Evolutionary conservation across 2,797 vertebrate genomes (phyloP), one percentile per base, ranked within the genome.

Genomic region (Phyllotis vaccarum): DNA sequence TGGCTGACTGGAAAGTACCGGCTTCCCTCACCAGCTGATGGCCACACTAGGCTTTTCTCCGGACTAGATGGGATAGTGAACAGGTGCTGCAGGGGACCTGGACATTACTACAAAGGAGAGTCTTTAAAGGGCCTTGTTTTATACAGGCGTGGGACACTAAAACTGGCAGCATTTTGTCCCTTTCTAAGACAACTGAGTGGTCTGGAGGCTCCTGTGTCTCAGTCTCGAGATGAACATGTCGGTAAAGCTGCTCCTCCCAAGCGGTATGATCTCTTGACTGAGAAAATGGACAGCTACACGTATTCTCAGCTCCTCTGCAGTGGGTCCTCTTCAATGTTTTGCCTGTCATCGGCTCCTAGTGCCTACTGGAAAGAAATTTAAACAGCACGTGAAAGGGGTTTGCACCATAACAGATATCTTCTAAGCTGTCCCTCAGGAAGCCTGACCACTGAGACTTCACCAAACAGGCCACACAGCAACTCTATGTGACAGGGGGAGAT

Each of bases 121-220:
- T 54, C 40, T 58, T 8, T 17, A 13, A 75, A 92, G 27, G 58
- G 19, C 22, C 56, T 11, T 2, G 3, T 34, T 29, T 16, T 31
- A 58, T 21, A 43, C 7, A 31, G 58, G 31, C 64, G n/a, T 4
- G 0, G 40, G 27, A 49, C 40, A 54, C 22, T 19, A 21, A 34
- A 82, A 40, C 2, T 5, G 3, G 49, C 58, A 34, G 76, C 16
- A 98, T 98, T 98, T 96, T 98, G 98, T 93, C 99, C 97, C 95
- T 98, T 99, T 97, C 97, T 98, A 98, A 98, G 93, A 99, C 98
- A 92, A 98, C 98, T 85, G 99, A 98, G 58, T 98, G 98, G 97
- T 98, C 98, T 2, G 98, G 98, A 5, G 98, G 97, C 86, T 95
- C 98, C 19, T 46, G 89, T 92, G 98, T 98, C 97, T 98, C 98